Evolutionary conservation across 2,888 invertebrate genomes (phyloP), one percentile per base, ranked within the genome.

Genomic region (Halocaridina rubra): DNA sequence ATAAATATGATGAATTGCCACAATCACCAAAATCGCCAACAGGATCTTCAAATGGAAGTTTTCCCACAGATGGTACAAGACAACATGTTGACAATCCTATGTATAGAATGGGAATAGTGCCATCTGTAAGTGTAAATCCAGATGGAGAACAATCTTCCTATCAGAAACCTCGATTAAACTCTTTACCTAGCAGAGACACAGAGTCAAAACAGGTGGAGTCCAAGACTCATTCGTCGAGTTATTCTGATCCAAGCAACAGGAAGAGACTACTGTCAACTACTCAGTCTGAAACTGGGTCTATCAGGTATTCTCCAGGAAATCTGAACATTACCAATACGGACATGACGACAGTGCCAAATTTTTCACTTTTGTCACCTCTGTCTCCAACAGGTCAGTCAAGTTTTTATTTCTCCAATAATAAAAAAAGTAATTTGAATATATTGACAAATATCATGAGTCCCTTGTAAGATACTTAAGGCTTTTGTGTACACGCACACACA

Each of bases 271-370:
- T 7, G 27, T 74, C 72, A 10, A 8, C 3, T 22, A 7, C 61
- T 0, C 59, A n/a, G 22, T 77, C 77, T 22, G 77, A 77, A 19
- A 30, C 29, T 32, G 61, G 61, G 29, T 76, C 76, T 0, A 19
- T 53, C 19, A 32, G 59, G 8, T 57, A 19, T 29, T 57, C 7
- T 7, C 29, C 13, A 59, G 16, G 59, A 0, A 22, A 57, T 0
- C n/a, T 57, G n/a, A 74, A 33, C 10, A 61, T 67, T 16, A 33
- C 64, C 30, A 80, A 85, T 69, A 85, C 80, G 16, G 80, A 80
- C 75, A 85, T 85, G 85, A 80, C 85, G 1, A 57, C 76, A 13
- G 24, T 80, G 13, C 64, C 39, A n/a, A n/a, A n/a, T 19, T 46
- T 46, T 53, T 57, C 30, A 19, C 77, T 30, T 32, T 5, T 61